phyloP scores from a whole-genome alignment of 2,113 vertebrate species.

The human region DNA sequence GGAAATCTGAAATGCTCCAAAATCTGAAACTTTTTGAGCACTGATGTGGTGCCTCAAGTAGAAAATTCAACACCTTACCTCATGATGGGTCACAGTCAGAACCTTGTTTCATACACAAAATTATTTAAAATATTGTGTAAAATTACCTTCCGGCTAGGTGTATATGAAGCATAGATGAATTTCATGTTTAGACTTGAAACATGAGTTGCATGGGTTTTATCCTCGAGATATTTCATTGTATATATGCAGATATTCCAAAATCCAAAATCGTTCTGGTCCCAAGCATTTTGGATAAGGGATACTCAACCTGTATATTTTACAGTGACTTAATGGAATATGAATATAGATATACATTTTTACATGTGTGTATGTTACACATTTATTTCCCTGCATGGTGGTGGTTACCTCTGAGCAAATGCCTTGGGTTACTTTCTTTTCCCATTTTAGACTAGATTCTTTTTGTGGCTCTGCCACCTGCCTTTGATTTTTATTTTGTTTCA shows the following conservation, averaged over 20 bases:
- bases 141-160: background rate
- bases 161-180: background rate
- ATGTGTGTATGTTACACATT: rapidly evolving
- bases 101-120: background rate
- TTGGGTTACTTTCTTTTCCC: background rate
- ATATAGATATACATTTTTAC: background rate
- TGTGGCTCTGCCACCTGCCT: background rate
- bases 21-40: background rate
- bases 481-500: too few relatives aligned
- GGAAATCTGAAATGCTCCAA: background rate
- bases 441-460: background rate
- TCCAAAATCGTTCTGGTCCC: background rate
- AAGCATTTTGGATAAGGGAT: background rate
- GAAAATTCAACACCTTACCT: background rate
- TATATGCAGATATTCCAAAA: background rate
- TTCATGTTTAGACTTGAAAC: background rate
- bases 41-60: background rate
- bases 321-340: background rate
- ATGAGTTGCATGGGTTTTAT: background rate
- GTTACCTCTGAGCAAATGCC: background rate
- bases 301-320: background rate
- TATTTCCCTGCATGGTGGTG: background rate
- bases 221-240: background rate
- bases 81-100: background rate
- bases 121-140: background rate